These are phyloP conservation scores for Calidris pygmaea DNA, from an alignment of 2,113 vertebrate species.

Conservation along the genomic window DNA sequence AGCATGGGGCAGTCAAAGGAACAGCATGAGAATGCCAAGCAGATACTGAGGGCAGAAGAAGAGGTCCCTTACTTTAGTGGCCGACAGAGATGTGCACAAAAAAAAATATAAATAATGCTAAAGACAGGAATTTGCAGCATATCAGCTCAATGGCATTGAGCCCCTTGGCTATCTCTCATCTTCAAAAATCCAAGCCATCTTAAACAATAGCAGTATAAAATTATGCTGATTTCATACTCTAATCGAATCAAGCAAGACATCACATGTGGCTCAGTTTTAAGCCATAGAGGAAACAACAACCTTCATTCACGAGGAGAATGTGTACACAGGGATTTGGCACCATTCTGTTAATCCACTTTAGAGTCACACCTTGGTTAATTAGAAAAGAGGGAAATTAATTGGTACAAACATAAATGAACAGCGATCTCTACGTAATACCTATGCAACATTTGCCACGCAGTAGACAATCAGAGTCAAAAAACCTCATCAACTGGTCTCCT, in stretches of 20 bases:
- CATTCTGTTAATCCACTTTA: not conserved
- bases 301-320: not conserved
- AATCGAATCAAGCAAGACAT: not conserved
- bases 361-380: constrained; percentile 24
- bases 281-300: not conserved
- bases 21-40: not conserved
- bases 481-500: not conserved
- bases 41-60: not conserved
- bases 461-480: not conserved
- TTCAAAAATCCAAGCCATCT: constrained; percentile 6
- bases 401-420: not conserved
- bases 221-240: constrained; percentile 8
- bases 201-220: not conserved
- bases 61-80: not conserved
- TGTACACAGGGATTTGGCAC: not conserved
- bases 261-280: not conserved
- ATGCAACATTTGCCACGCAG: not conserved
- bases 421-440: not conserved
- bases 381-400: constrained; percentile 10
- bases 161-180: not conserved
- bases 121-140: not conserved
- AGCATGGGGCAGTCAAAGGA: not conserved
- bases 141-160: not conserved
- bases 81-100: not conserved
- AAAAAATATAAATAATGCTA: not conserved